Conservation (phyloP, 1,140 invertebrate genomes). For the Littorina saxatilis region DNA sequence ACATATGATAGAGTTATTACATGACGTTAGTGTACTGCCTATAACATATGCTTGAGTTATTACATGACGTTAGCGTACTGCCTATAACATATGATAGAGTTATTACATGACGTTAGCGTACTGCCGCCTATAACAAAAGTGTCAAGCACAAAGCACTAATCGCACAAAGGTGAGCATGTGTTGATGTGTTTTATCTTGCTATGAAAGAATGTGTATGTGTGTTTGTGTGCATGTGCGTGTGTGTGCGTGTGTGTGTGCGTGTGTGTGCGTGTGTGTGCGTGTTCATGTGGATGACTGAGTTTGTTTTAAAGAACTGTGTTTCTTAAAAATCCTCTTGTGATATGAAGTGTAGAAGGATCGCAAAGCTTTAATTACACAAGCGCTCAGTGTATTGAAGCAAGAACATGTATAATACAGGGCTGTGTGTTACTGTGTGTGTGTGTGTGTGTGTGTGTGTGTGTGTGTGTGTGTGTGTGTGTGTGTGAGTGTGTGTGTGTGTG, state of each 20-base stretch:
- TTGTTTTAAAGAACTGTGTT: too few relatives aligned
- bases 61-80: too few relatives aligned
- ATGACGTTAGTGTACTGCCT: constrained; percentile 36
- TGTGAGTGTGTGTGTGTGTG: constrained; percentile 6
- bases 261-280: neutral
- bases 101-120: neutral
- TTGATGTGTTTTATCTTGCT: too few relatives aligned
- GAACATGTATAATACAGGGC: too few relatives aligned
- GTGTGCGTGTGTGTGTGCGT: too few relatives aligned
- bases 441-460: neutral
- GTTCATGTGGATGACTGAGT: neutral
- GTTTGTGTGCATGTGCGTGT: too few relatives aligned
- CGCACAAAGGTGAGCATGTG: neutral
- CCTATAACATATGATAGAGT: too few relatives aligned
- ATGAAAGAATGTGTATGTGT: neutral
- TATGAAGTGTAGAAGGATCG: too few relatives aligned
- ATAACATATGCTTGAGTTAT: too few relatives aligned
- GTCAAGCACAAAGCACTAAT: neutral
- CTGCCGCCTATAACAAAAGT: neutral
- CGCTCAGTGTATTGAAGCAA: neutral
- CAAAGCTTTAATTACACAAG: too few relatives aligned
- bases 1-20: constrained; percentile 48
- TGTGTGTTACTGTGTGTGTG: neutral
- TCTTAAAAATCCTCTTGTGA: too few relatives aligned
- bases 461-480: constrained; percentile 14